Evolutionary conservation across 2,113 vertebrate genomes (phyloP).

Genomic region (Trinectes maculatus): DNA sequence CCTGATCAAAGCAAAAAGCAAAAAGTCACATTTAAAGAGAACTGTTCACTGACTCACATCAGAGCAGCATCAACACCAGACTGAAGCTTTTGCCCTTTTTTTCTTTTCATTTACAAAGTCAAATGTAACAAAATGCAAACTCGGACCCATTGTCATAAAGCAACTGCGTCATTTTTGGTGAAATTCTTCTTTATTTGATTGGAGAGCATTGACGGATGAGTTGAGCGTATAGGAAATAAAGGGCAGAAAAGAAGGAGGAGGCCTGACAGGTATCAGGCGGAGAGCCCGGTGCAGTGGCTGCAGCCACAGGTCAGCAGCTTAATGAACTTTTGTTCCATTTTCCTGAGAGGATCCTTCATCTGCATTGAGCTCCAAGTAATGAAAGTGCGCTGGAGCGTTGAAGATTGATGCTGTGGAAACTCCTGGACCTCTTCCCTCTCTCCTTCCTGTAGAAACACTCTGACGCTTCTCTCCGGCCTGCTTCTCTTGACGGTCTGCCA

Average conservation of each 20-base stretch:
- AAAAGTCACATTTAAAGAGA: too few relatives aligned
- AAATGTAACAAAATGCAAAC: too few relatives aligned
- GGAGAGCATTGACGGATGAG: not conserved
- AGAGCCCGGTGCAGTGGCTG: slow-evolving; percentile 38
- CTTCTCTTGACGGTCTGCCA: slow-evolving; percentile 11
- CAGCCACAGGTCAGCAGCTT: slow-evolving; percentile 79
- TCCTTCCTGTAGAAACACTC: slow-evolving; percentile 54
- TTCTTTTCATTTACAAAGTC: too few relatives aligned
- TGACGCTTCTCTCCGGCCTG: slow-evolving; percentile 8
- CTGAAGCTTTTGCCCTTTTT: too few relatives aligned
- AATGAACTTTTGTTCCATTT: slow-evolving; percentile 70
- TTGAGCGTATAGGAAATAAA: not conserved
- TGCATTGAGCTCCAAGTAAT: slow-evolving; percentile 72
- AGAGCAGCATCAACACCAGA: too few relatives aligned
- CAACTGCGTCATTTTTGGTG: too few relatives aligned
- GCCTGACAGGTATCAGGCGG: slow-evolving; percentile 24
- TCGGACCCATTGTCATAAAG: too few relatives aligned
- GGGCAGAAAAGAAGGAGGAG: not conserved
- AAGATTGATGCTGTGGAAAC: slow-evolving; percentile 74
- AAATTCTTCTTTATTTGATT: too few relatives aligned
- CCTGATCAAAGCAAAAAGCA: too few relatives aligned
- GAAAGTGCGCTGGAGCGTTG: slow-evolving; percentile 70
- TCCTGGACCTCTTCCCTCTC: slow-evolving; percentile 62
- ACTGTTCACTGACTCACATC: too few relatives aligned
- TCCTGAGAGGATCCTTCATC: slow-evolving; percentile 63